These are phyloP conservation scores for Alosa alosa DNA, from an alignment of 2,113 vertebrate species.

Conservation along the genomic window DNA sequence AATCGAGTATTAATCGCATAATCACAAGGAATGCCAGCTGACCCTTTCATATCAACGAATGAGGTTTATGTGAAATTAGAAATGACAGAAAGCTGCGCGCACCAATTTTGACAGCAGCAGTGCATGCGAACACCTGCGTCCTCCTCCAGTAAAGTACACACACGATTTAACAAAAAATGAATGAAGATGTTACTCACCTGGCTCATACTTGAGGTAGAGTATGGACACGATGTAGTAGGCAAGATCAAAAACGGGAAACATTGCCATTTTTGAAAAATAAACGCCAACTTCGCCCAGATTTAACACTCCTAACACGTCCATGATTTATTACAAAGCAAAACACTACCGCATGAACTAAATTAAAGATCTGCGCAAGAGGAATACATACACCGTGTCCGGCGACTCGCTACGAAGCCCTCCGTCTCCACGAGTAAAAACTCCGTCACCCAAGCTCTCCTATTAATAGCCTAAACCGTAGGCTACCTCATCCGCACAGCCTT, in stretches of 20 bases:
- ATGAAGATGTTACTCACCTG: slow-evolving; percentile 75
- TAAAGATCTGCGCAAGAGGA: slow-evolving; percentile 52
- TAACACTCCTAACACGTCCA: slow-evolving; percentile 83
- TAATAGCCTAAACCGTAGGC: slow-evolving; percentile 65
- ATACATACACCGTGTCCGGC: slow-evolving; percentile 53
- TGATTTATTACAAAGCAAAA: slow-evolving; percentile 53
- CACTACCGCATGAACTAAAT: slow-evolving; percentile 34
- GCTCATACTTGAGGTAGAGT: slow-evolving; percentile 96
- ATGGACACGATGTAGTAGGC: slow-evolving; percentile 95
- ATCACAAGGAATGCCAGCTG: not conserved
- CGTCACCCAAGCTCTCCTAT: slow-evolving; percentile 69
- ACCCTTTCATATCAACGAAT: not conserved
- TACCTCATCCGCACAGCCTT: slow-evolving; percentile 40
- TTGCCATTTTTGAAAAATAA: slow-evolving; percentile 87
- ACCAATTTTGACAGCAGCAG: not conserved
- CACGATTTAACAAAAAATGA: not conserved
- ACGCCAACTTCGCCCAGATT: slow-evolving; percentile 84
- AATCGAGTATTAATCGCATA: not conserved
- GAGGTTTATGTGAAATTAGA: not conserved
- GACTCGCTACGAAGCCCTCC: slow-evolving; percentile 58
- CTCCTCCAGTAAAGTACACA: not conserved
- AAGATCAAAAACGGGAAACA: slow-evolving; percentile 93
- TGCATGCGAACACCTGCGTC: not conserved
- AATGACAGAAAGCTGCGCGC: not conserved
- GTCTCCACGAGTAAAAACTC: slow-evolving; percentile 53